Base-by-base conservation (phyloP, 2,113 vertebrate species). In the Bubo bubo region DNA sequence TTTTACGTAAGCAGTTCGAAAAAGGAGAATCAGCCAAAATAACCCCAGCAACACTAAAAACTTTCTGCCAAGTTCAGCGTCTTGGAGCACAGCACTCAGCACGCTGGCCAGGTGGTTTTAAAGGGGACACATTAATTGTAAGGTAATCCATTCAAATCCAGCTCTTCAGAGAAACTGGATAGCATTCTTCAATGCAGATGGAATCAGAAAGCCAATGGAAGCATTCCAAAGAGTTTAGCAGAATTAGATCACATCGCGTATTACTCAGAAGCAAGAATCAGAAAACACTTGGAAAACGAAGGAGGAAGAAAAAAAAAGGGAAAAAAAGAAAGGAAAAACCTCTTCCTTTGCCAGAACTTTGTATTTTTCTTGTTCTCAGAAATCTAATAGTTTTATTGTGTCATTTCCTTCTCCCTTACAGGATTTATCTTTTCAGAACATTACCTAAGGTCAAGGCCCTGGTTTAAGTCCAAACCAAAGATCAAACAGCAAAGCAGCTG, bases 61-160 rank as follows among this genome's bases (percentile, higher is more conserved):
- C 34, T 45, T 43, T 58, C 28, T 17, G 76, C 24, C 20, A 30
- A 94, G 37, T 86, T 93, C 37, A 58, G 39, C 35, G 34, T 22
- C 49, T 43, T 47, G 32, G 22, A 89, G 53, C 63, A 47, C 22
- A 84, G 72, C n/a, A 83, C 6, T 14, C 26, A 64, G 68, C 30
- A 52, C 3, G 3, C 34, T 62, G 67, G 72, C 41, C 59, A 82
- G 79, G 39, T 70, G 24, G 28, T 92, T 88, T 80, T 70, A 92
- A 77, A 88, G 23, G 37, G 52, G 32, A 86, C 26, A 90, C 67
- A 52, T 74, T 70, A 88, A 93, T 15, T 76, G 75, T 39, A 77
- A 80, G n/a, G 75, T 34, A 88, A 90, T 58, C 67, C 47, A 67
- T 50, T 94, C 62, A 81, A 95, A 83, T 76, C 22, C 81, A 96